phyloP scores from a whole-genome alignment of 2,113 vertebrate species.

The Mugil cephalus region DNA sequence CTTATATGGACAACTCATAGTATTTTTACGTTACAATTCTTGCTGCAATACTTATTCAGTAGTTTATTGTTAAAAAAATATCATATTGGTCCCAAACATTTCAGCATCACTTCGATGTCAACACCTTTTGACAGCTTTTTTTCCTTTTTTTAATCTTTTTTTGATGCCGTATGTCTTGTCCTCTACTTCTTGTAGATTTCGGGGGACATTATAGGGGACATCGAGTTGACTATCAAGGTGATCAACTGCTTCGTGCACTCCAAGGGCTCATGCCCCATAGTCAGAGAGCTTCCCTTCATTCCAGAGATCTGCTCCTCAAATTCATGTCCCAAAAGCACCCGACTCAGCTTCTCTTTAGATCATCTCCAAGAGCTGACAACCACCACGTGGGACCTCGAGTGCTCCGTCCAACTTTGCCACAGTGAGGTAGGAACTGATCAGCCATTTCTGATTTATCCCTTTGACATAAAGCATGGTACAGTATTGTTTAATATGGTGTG shows the following conservation, averaged over 20 bases:
- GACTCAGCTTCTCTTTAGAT: constrained; percentile 81
- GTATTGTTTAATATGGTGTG: no score
- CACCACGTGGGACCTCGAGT: constrained; percentile 81
- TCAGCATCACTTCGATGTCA: no score
- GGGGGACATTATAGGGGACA: constrained; percentile 15
- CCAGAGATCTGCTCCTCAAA: constrained; percentile 60
- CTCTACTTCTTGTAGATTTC: constrained; percentile 69
- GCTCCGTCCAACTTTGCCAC: constrained; percentile 68
- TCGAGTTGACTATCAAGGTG: constrained; percentile 68
- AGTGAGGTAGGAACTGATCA: constrained; percentile 46
- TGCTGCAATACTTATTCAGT: no score
- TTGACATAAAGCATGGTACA: no score
- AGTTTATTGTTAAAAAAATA: no score
- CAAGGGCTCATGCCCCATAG: constrained; percentile 32
- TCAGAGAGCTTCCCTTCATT: constrained; percentile 64
- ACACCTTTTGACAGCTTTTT: not conserved
- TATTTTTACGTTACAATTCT: no score
- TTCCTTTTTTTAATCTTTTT: not conserved
- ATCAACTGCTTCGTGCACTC: constrained; percentile 65
- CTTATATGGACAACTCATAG: no score
- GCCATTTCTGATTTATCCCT: not conserved
- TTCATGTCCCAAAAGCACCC: constrained; percentile 70
- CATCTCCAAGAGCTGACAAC: constrained; percentile 70
- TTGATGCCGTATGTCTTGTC: no score
- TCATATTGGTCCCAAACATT: no score